phyloP scores from a whole-genome alignment of 2,888 invertebrate species.

The Eustalomyia histrio region DNA sequence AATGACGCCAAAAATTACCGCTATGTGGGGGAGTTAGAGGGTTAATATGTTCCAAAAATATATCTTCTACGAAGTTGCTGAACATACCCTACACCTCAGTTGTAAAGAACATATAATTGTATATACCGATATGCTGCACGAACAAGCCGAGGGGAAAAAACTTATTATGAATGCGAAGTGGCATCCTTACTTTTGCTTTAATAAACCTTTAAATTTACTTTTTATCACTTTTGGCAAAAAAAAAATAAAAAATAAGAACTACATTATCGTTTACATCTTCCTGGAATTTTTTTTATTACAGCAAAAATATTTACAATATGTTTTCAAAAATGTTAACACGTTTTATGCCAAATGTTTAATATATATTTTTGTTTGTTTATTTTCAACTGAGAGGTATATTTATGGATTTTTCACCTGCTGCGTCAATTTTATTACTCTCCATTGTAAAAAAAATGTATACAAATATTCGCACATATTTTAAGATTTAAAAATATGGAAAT shows the following conservation, averaged over 20 bases:
- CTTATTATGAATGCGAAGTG: too few species aligned
- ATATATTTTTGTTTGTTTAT: background rate
- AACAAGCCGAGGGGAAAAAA: too few species aligned
- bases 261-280: slow-evolving; percentile 6
- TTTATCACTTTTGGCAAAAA: background rate
- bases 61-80: too few species aligned
- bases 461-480: background rate
- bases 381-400: background rate
- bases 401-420: slow-evolving; percentile 30
- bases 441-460: background rate
- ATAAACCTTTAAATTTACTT: too few species aligned
- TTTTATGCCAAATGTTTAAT: background rate
- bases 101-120: too few species aligned
- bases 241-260: background rate
- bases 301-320: slow-evolving; percentile 15
- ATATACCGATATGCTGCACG: too few species aligned
- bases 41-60: too few species aligned
- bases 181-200: too few species aligned
- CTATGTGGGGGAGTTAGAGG: too few species aligned
- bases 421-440: slow-evolving; percentile 3
- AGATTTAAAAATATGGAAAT: slow-evolving; percentile 5
- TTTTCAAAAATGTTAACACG: slow-evolving; percentile 1
- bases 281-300: slow-evolving; percentile 18
- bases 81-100: too few species aligned
- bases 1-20: too few species aligned